Conservation (phyloP, 2,113 vertebrate genomes). For the Laterallus jamaicensis region DNA sequence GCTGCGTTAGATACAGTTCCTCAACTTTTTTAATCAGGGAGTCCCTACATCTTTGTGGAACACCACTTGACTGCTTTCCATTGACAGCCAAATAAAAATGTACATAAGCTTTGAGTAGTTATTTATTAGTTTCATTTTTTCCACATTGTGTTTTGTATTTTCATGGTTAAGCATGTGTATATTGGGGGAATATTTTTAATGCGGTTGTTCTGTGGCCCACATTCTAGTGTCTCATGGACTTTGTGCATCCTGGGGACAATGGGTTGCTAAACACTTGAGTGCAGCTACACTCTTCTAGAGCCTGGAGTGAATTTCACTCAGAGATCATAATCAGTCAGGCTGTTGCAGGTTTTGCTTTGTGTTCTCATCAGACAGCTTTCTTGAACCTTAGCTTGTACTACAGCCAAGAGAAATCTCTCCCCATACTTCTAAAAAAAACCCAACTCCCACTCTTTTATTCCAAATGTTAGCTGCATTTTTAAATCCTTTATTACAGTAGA, state of each 20-base stretch:
- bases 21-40: neutral
- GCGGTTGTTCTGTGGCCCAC: neutral
- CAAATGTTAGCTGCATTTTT: neutral
- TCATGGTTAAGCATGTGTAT: neutral
- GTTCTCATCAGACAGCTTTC: neutral
- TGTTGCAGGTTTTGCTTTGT: neutral
- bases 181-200: neutral
- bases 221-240: neutral
- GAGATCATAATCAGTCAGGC: neutral
- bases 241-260: neutral
- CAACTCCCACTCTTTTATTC: neutral
- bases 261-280: neutral
- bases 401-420: neutral
- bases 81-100: neutral
- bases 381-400: neutral
- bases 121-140: neutral
- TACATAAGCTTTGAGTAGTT: neutral
- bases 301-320: neutral
- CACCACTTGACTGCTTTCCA: neutral
- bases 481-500: neutral
- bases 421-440: neutral
- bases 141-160: neutral
- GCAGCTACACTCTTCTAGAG: neutral
- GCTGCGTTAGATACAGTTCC: neutral
- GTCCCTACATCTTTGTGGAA: neutral